Base-by-base conservation (phyloP, 2,113 vertebrate genomes). In the Tragelaphus buxtoni region DNA sequence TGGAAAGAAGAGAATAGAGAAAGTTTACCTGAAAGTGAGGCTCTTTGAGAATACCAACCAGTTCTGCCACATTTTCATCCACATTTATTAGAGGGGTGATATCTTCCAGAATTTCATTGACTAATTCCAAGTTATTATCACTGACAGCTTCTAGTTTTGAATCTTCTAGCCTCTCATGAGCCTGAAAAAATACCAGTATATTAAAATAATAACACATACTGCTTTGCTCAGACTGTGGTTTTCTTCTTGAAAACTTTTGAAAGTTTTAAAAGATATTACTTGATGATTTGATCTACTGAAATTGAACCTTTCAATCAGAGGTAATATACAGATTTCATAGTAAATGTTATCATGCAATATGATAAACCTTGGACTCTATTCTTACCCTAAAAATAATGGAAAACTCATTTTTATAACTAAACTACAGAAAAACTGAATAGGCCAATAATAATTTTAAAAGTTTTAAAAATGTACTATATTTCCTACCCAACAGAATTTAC, bases 91-190 rank as follows among this genome's bases (percentile, higher is more conserved):
- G 98, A 39, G 98, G 98, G 95, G 98, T 99, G 97, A 99, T 99
- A 80, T 99, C 99, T 96, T 99, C 99, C 97, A 99, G 98, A 98
- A 99, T 99, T 97, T 99, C 99, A 87, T 99, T 99, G 94, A 99
- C 99, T 96, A 99, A 95, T 97, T 99, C 99, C 98, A 99, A 97
- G 94, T 99, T 99, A 97, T 99, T 99, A 86, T 99, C 99, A 97
- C 99, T 99, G 96, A 99, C 99, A 11, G 99, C 99, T 98, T 99
- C 99, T 94, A 99, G 98, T 97, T 99, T 99, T 74, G 99, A 99
- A 97, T 99, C 99, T 98, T 99, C 99, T 79, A 99, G 98, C 86
- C 99, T 98, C 95, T 99, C 99, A 0, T 99, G 99, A 98, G 99
- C 99, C 99, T 99, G 95, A 93, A 98, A 95, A 97, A 49, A 93